These are phyloP conservation scores for Lasioglossum calceatum DNA, from an alignment of 2,888 invertebrate genomes.

Conservation along the genomic window DNA sequence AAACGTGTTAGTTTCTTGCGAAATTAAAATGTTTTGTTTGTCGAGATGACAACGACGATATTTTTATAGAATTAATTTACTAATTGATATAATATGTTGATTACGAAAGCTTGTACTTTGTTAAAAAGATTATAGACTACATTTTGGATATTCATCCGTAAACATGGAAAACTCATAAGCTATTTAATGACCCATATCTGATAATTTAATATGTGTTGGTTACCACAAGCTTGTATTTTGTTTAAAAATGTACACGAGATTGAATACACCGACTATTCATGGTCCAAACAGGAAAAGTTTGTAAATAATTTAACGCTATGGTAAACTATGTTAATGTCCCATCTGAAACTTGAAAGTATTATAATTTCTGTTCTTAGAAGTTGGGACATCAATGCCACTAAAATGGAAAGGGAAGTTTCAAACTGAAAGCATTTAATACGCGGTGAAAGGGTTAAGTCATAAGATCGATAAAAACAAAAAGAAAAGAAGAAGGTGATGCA, in stretches of 20 bases:
- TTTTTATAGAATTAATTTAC: too few species aligned
- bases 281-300: not conserved
- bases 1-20: too few species aligned
- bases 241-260: not conserved
- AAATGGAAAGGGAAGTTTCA: slow-evolving; percentile 8
- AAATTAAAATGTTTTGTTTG: too few species aligned
- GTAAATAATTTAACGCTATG: not conserved
- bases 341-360: not conserved
- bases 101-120: too few species aligned
- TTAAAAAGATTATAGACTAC: too few species aligned
- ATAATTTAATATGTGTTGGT: too few species aligned
- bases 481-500: not conserved
- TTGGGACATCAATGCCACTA: not conserved
- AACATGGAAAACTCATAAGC: too few species aligned
- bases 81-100: too few species aligned
- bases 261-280: not conserved
- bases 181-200: too few species aligned
- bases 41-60: too few species aligned
- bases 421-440: not conserved
- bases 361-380: not conserved
- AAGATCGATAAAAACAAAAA: not conserved
- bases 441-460: slow-evolving; percentile 6
- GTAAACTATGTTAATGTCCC: not conserved
- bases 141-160: too few species aligned
- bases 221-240: not conserved